Evolutionary conservation across 2,888 invertebrate genomes (phyloP).

Genomic region (Platycnemis pennipes): DNA sequence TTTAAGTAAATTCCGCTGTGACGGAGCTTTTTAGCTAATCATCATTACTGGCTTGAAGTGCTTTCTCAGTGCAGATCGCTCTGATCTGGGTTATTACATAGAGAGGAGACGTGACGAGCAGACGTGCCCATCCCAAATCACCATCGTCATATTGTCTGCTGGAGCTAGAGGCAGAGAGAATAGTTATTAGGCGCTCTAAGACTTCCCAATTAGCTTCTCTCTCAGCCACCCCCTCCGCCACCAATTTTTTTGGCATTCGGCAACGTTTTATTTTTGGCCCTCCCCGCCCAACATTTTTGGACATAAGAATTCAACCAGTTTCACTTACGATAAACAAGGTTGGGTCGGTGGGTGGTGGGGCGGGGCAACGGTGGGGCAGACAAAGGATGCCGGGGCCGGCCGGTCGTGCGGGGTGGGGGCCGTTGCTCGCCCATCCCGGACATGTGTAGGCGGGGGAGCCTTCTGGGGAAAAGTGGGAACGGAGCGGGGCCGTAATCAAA

Average conservation of each 20-base stretch:
- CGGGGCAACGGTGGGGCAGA: not conserved
- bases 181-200: not conserved
- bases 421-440: not conserved
- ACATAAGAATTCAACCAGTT: constrained; percentile 5
- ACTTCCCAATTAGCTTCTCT: not conserved
- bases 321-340: constrained; percentile 1
- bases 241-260: not conserved
- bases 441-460: not conserved
- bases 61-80: no score
- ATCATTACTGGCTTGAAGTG: no score
- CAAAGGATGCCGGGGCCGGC: not conserved
- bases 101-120: no score
- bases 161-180: no score
- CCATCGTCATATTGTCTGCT: no score
- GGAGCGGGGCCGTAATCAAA: constrained; percentile 53
- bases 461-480: not conserved
- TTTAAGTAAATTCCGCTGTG: no score
- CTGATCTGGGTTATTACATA: no score
- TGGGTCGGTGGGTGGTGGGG: not conserved
- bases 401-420: not conserved
- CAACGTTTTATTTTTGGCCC: not conserved
- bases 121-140: no score
- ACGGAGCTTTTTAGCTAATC: no score
- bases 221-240: not conserved
- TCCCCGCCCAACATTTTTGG: not conserved